These are phyloP conservation scores for Salvelinus alpinus DNA, from an alignment of 2,113 vertebrate genomes.

Conservation along the genomic window DNA sequence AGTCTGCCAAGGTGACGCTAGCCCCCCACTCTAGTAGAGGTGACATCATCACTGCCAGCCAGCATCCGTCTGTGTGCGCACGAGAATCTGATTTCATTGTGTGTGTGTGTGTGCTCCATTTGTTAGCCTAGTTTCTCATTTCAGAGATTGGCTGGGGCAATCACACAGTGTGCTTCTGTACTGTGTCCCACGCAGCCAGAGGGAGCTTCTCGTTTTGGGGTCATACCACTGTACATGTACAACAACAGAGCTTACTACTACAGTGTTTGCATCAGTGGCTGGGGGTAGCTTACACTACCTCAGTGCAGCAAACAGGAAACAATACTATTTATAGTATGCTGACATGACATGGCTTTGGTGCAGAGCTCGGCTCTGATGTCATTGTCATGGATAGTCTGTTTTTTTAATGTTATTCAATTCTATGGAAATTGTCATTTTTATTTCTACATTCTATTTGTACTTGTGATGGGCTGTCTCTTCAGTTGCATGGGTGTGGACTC, in stretches of 20 bases:
- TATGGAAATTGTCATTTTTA: no score
- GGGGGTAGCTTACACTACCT: conserved; percentile 17
- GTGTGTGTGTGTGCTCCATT: conserved; percentile 4
- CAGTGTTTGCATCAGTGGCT: not conserved
- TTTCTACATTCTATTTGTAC: not conserved
- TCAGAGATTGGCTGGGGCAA: conserved; percentile 18
- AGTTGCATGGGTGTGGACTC: not conserved
- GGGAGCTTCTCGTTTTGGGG: conserved; percentile 9
- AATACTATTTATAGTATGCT: conserved; percentile 55
- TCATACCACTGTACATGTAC: conserved; percentile 21
- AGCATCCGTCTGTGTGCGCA: conserved; percentile 16
- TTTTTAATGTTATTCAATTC: conserved; percentile 23
- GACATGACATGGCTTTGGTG: conserved; percentile 47
- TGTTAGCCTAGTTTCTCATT: conserved; percentile 29
- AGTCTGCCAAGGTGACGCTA: not conserved
- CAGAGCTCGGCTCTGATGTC: conserved; percentile 38
- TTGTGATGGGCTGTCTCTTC: not conserved
- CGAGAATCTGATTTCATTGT: not conserved
- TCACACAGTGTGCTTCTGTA: conserved; percentile 3
- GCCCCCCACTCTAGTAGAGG: conserved; percentile 9
- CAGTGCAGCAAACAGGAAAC: conserved; percentile 40
- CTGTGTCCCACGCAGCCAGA: not conserved
- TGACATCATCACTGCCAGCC: conserved; percentile 60
- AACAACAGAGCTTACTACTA: conserved; percentile 3
- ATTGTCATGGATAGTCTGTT: conserved; percentile 26